Percentiles rank a stretch among this genome's conserved stretches.
phyloP scores from a whole-genome alignment of 2,797 vertebrate species.

The Cyprinodon diabolis region DNA sequence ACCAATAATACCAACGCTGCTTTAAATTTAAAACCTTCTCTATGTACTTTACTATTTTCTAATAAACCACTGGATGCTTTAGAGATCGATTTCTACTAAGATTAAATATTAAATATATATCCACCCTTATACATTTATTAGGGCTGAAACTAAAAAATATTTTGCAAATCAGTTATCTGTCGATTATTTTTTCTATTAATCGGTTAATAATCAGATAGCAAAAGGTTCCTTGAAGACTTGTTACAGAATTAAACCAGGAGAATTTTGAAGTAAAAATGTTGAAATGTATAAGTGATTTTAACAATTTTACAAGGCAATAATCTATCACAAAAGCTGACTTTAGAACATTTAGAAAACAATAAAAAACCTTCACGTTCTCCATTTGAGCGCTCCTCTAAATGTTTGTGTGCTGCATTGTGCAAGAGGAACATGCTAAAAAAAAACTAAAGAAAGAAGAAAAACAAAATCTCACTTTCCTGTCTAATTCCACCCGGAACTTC shows the following conservation, averaged over 20 bases:
- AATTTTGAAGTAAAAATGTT: no score
- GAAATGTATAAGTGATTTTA: no score
- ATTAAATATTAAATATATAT: background rate
- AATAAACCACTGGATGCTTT: no score
- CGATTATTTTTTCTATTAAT: no score
- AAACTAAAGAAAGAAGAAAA: background rate
- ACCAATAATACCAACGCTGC: background rate
- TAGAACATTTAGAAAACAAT: constrained; percentile 7
- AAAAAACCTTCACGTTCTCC: background rate
- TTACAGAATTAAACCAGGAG: no score
- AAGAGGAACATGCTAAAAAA: background rate
- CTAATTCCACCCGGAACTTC: constrained; percentile 1
- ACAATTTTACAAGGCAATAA: no score
- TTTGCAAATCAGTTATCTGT: no score
- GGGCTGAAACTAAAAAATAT: no score
- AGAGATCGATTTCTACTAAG: background rate
- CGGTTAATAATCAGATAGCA: no score
- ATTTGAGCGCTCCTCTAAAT: constrained; percentile 4
- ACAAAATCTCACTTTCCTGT: background rate
- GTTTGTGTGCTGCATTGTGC: background rate
- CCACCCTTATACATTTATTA: no score
- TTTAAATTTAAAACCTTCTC: background rate
- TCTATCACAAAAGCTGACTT: no score
- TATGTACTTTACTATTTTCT: background rate
- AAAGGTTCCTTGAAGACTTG: no score